Evolutionary conservation across 2,113 vertebrate species (phyloP).

Genomic region (Agapornis roseicollis): DNA sequence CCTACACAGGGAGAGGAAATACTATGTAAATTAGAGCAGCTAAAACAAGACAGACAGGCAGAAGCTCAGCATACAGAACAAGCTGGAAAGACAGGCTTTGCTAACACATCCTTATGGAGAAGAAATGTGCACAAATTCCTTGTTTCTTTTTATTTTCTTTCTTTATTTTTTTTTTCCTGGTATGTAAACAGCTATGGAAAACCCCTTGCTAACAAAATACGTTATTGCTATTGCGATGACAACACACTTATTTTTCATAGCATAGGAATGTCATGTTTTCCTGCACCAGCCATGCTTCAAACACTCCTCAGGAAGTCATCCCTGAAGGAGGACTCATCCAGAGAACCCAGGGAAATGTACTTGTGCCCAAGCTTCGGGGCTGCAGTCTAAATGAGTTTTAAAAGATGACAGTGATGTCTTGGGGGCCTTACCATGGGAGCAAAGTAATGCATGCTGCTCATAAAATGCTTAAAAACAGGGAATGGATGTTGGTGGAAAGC

Average conservation of each 20-base stretch:
- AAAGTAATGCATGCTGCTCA: not conserved
- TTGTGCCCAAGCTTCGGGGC: not conserved
- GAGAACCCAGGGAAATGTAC: accelerated
- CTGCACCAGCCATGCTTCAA: not conserved
- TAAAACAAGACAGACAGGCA: slow-evolving; percentile 32
- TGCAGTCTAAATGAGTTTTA: not conserved
- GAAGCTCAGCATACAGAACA: not conserved
- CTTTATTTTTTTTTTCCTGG: not conserved
- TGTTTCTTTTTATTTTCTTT: too few species aligned
- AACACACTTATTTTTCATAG: not conserved
- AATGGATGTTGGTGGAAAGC: not conserved
- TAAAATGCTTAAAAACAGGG: not conserved
- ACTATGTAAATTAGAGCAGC: slow-evolving; percentile 52
- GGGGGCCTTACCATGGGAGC: not conserved
- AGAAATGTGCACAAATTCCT: not conserved
- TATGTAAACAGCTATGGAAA: not conserved
- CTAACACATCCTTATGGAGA: not conserved
- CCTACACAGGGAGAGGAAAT: slow-evolving; percentile 52
- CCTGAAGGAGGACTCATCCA: not conserved
- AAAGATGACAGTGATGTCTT: not conserved
- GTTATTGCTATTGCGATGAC: not conserved
- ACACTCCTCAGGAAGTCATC: accelerated
- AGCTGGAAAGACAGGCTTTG: not conserved
- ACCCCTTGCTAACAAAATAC: accelerated
- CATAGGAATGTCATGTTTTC: not conserved